Percentiles rank a stretch among this genome's conserved stretches.
phyloP scores from a whole-genome alignment of 2,888 invertebrate species.

The Dendrolimus pini region DNA sequence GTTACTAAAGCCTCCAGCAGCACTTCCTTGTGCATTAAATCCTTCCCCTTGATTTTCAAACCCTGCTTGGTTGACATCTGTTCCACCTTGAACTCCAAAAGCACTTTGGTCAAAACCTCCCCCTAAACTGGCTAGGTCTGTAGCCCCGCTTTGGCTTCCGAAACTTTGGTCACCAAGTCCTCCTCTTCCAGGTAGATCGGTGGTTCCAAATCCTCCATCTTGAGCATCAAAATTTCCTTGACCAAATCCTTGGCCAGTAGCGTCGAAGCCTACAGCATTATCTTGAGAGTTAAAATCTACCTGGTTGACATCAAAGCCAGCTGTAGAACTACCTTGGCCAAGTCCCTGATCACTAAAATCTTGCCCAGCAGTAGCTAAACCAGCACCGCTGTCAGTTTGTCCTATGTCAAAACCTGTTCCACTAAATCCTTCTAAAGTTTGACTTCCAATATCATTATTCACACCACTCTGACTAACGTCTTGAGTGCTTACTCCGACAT shows the following conservation, averaged over 20 bases:
- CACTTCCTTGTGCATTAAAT: slow-evolving; percentile 1
- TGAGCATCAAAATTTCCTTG: background rate
- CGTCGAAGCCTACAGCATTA: background rate
- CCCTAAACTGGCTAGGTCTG: slow-evolving; percentile 13
- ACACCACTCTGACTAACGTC: background rate
- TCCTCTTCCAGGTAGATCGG: slow-evolving; percentile 8
- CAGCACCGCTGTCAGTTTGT: background rate
- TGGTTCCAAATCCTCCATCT: background rate
- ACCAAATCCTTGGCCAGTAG: background rate
- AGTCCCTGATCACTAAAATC: background rate
- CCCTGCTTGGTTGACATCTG: slow-evolving; percentile 9
- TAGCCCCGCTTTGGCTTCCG: slow-evolving; percentile 5
- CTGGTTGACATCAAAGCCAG: background rate
- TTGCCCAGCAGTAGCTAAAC: background rate
- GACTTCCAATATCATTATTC: too few relatives aligned
- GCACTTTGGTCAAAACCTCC: slow-evolving; percentile 14
- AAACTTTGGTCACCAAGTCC: slow-evolving; percentile 10
- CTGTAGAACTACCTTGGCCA: background rate
- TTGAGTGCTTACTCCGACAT: background rate
- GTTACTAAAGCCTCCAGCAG: slow-evolving; percentile 4
- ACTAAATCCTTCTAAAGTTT: too few relatives aligned
- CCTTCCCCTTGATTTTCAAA: slow-evolving; percentile 14
- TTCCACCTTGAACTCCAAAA: slow-evolving; percentile 1
- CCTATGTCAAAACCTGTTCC: background rate
- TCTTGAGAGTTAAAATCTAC: background rate